Base-by-base conservation (phyloP, 2,888 invertebrate species). In the Aphidius colemani region DNA sequence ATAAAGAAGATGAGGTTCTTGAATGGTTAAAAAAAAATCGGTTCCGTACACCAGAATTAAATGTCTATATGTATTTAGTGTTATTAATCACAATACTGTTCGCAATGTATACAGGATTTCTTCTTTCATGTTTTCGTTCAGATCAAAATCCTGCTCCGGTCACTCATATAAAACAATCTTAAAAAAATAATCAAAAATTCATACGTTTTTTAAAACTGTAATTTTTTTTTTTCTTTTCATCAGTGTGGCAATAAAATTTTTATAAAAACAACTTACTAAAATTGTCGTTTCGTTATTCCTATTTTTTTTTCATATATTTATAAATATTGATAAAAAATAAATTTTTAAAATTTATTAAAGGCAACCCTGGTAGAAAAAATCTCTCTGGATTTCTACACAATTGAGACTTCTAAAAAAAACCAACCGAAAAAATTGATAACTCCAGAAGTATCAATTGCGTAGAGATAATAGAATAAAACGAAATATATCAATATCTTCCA, bases 1-100 rank as follows among this genome's bases (percentile, higher is more conserved):
- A 90, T 81, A 89, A 89, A 58, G 95, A 95, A 83, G 88, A 89
- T 7, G 94, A 94, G 80, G 95, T 96, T 13, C 84, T 96, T 69
- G 95, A 95, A 75, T 96, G 96, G 96, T 85, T 96, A 70, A 88
- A 94, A 73, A 96, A 95, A 84, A 95, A 96, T 82, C 88, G 96
- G 72, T 96, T 94, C 85, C 88, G 95, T 59, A 95, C 95, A 77
- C 95, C 96, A 0, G 96, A 96, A 82, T 84, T 96, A 51, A 96
- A 95, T 80, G 89, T 96, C 72, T 96, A 96, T 82, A 96, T 96
- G 95, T 96, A 95, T 82, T 94, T 93, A 59, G 85, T 95, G 74
- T 89, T 94, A 78, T 94, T 94, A 30, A 88, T 96, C 70, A 90
- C 92, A 61, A 85, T 93, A 76, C 91, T 93, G 56, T 96, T 96